Conservation (phyloP, 2,113 vertebrate species). For the Theristicus caerulescens region DNA sequence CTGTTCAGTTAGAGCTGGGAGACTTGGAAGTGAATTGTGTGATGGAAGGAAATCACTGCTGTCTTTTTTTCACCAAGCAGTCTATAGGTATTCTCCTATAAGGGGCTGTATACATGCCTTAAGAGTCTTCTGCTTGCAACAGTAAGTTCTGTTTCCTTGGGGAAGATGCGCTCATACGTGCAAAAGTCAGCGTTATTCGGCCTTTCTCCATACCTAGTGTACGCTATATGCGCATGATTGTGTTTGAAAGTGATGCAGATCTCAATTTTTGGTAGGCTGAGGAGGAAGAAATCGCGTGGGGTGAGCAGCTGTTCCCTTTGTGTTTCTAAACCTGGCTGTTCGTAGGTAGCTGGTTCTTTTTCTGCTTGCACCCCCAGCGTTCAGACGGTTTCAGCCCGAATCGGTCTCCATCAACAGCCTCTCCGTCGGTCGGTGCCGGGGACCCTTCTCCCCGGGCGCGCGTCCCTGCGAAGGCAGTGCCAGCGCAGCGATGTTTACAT, state of each 20-base stretch:
- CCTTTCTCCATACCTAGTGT: background rate
- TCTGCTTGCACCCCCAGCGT: background rate
- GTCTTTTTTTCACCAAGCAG: background rate
- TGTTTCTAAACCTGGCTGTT: background rate
- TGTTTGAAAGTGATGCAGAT: background rate
- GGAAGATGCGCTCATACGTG: rapidly evolving
- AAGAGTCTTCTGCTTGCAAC: background rate
- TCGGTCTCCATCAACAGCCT: background rate
- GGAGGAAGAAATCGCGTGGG: background rate
- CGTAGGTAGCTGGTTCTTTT: background rate
- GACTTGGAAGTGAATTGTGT: background rate
- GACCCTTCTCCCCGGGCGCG: background rate
- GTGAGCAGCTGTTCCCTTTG: background rate
- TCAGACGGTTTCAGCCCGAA: rapidly evolving
- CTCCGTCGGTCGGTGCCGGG: background rate
- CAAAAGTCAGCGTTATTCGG: rapidly evolving
- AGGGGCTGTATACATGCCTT: background rate
- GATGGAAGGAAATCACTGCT: background rate
- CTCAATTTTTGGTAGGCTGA: background rate
- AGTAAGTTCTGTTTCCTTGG: background rate
- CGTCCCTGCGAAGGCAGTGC: background rate
- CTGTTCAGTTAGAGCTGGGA: background rate
- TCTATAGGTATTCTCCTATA: background rate
- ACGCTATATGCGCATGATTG: background rate
- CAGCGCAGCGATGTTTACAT: background rate